A percentile compares a stretch with the other conserved stretches of the same genome.
Evolutionary conservation across 2,797 vertebrate species (phyloP).

Genomic region (Cichlasoma orientale): DNA sequence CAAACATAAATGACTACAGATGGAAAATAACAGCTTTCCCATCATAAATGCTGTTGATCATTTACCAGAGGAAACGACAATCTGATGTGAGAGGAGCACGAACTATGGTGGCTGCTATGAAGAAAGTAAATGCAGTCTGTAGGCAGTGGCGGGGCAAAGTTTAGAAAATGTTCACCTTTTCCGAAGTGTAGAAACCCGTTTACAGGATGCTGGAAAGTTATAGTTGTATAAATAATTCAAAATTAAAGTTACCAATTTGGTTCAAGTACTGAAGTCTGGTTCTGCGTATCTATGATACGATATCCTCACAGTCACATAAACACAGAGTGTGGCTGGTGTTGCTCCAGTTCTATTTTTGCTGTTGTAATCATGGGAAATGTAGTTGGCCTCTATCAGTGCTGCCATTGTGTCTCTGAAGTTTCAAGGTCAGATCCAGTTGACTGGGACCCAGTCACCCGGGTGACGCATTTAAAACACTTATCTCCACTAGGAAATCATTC

Average conservation of each 20-base stretch:
- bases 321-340: background rate
- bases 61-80: too few species aligned
- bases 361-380: background rate
- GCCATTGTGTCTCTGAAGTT: background rate
- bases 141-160: background rate
- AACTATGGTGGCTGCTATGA: background rate
- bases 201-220: background rate
- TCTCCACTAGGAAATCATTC: background rate
- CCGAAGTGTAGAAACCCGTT: background rate
- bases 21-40: too few species aligned
- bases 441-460: background rate
- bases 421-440: background rate
- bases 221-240: too few species aligned
- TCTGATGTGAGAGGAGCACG: too few species aligned
- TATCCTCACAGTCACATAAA: background rate
- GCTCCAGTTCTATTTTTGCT: background rate
- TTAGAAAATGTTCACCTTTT: too few species aligned
- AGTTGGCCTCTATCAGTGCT: background rate
- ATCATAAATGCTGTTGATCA: too few species aligned
- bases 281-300: background rate
- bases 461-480: background rate
- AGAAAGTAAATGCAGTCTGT: background rate
- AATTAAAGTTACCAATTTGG: too few species aligned
- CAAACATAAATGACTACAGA: too few species aligned
- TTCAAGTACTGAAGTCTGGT: too few species aligned